Conservation (phyloP, 23 tunicate genomes). For the Halocynthia aurantium region DNA sequence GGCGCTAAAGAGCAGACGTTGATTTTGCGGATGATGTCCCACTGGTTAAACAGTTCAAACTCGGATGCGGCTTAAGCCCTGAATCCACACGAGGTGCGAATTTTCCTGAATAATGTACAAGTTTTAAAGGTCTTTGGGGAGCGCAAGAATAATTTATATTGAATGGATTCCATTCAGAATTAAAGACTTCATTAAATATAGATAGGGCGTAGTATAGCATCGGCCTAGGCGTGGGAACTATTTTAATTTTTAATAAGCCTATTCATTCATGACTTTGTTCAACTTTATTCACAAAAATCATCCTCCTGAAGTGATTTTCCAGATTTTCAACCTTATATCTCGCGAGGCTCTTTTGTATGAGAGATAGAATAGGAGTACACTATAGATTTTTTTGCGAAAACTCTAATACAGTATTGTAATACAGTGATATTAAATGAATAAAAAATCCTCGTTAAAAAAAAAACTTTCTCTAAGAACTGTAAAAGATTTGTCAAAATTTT, state of each 20-base stretch:
- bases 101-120: constrained; percentile 14
- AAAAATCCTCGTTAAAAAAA: too few species aligned
- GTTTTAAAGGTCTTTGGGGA: constrained; percentile 17
- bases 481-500: too few species aligned
- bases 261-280: constrained; percentile 24
- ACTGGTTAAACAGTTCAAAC: too few species aligned
- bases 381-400: too few species aligned
- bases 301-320: too few species aligned
- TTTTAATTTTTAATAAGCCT: constrained; percentile 33
- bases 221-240: constrained; percentile 21
- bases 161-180: constrained; percentile 7
- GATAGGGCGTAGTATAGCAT: constrained; percentile 11
- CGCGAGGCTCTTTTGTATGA: too few species aligned
- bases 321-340: too few species aligned
- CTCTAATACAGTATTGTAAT: too few species aligned
- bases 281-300: too few species aligned
- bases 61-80: constrained; percentile 6
- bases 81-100: constrained; percentile 11
- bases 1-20: constrained; percentile 3
- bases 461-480: too few species aligned
- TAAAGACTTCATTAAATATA: constrained; percentile 31
- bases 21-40: background rate
- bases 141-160: constrained; percentile 5
- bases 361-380: too few species aligned
- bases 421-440: too few species aligned